Conservation (phyloP, 1,140 invertebrate genomes). For the Drosophila repletoides region DNA sequence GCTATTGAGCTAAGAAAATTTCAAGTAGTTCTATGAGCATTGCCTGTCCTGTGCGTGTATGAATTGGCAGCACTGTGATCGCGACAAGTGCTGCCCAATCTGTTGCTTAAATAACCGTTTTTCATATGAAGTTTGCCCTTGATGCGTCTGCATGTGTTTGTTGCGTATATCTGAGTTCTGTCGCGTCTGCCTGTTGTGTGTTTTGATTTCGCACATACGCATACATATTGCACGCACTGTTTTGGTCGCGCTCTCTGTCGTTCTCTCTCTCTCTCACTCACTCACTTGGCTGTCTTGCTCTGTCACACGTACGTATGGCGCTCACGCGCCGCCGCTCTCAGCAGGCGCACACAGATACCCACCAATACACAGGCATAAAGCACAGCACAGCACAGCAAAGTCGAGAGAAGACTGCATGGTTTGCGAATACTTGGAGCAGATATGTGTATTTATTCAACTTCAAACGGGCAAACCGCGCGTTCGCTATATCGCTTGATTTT, state of each 20-base stretch:
- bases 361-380: no score
- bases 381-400: no score
- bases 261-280: background rate
- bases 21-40: no score
- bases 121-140: conserved; percentile 31
- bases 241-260: background rate
- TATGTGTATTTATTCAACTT: conserved; percentile 47
- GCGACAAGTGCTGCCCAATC: conserved; percentile 11
- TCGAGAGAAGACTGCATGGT: conserved; percentile 20
- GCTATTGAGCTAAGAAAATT: no score
- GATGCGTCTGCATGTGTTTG: no score
- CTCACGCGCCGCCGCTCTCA: conserved; percentile 28
- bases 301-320: background rate
- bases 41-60: background rate
- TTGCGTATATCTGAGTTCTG: no score
- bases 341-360: conserved; percentile 38
- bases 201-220: conserved; percentile 17
- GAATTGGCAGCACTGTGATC: background rate
- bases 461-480: conserved; percentile 51
- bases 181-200: background rate
- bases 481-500: conserved; percentile 48
- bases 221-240: conserved; percentile 37
- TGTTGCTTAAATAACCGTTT: background rate
- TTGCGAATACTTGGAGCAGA: conserved; percentile 47
- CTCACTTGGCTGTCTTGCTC: background rate